Conservation (phyloP, 2,888 invertebrate species). For the Amphimallon solstitiale region DNA sequence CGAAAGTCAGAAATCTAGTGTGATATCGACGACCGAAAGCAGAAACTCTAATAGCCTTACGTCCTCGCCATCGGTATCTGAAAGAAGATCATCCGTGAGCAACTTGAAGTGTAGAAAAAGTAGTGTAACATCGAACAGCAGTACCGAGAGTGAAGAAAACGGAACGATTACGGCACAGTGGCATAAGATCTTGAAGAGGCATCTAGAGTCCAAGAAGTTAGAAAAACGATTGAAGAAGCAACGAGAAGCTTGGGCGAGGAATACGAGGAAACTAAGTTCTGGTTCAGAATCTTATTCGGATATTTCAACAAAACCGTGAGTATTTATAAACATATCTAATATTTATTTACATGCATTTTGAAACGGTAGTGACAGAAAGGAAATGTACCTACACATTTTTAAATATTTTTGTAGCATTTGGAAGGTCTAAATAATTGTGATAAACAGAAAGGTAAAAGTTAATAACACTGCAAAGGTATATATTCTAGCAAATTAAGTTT, state of each 20-base stretch:
- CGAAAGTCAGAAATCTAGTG: slow-evolving; percentile 57
- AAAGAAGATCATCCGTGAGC: slow-evolving; percentile 50
- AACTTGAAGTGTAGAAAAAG: slow-evolving; percentile 58
- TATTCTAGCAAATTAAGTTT: too few relatives aligned
- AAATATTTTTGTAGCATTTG: not conserved
- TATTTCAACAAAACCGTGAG: slow-evolving; percentile 37
- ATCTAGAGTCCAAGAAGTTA: slow-evolving; percentile 57
- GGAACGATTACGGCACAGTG: slow-evolving; percentile 54
- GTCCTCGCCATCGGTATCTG: slow-evolving; percentile 54
- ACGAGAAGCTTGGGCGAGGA: slow-evolving; percentile 63
- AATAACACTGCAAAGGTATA: too few relatives aligned
- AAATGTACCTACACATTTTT: not conserved
- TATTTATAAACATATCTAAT: not conserved
- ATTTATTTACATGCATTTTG: not conserved
- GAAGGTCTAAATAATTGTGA: not conserved
- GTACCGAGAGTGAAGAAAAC: slow-evolving; percentile 61
- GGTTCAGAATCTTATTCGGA: slow-evolving; percentile 51
- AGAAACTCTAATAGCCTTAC: slow-evolving; percentile 16
- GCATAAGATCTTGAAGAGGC: slow-evolving; percentile 56
- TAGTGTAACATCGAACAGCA: slow-evolving; percentile 61
- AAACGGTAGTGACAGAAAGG: too few relatives aligned
- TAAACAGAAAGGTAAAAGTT: too few relatives aligned
- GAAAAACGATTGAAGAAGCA: slow-evolving; percentile 61
- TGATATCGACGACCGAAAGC: slow-evolving; percentile 44
- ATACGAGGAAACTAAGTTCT: slow-evolving; percentile 59